phyloP scores from a whole-genome alignment of 2,888 invertebrate genomes.

The Acanthosepion pharaonis region DNA sequence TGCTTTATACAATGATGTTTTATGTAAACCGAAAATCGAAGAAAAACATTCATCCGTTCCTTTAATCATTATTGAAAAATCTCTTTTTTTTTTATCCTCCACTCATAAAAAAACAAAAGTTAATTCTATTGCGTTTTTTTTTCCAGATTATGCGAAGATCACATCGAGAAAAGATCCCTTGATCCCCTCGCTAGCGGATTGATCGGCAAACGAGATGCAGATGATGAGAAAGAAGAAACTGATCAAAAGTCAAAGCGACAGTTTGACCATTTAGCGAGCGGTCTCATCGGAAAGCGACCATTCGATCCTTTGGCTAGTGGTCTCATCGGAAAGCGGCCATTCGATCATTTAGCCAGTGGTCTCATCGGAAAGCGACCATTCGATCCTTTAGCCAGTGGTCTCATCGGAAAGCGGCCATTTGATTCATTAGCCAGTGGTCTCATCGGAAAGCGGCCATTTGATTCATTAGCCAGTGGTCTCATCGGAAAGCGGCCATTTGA shows the following conservation, averaged over 20 bases:
- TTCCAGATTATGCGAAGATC: not conserved
- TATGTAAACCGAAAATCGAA: too few relatives aligned
- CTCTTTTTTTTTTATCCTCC: too few relatives aligned
- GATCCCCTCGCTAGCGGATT: slow-evolving; percentile 46
- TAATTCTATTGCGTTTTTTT: not conserved
- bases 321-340: slow-evolving; percentile 49
- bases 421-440: slow-evolving; percentile 49
- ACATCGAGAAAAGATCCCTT: slow-evolving; percentile 39
- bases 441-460: slow-evolving; percentile 49
- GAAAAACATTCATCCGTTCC: too few relatives aligned
- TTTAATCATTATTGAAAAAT: too few relatives aligned
- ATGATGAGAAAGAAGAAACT: not conserved
- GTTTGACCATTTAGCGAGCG: slow-evolving; percentile 51
- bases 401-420: slow-evolving; percentile 50
- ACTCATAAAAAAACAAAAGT: not conserved
- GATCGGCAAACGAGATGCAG: slow-evolving; percentile 43
- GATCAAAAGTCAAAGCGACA: slow-evolving; percentile 50
- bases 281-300: slow-evolving; percentile 51
- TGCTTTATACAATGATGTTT: too few relatives aligned
- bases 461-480: slow-evolving; percentile 49
- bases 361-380: slow-evolving; percentile 48
- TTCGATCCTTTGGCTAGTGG: slow-evolving; percentile 50
- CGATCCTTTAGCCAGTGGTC: slow-evolving; percentile 49
- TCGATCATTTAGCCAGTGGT: slow-evolving; percentile 49
- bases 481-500: slow-evolving; percentile 49